Percentiles rank a stretch among this genome's conserved stretches.
These are phyloP conservation scores for Mesembrinibis cayennensis DNA, from an alignment of 2,113 vertebrate species.

Conservation along the genomic window DNA sequence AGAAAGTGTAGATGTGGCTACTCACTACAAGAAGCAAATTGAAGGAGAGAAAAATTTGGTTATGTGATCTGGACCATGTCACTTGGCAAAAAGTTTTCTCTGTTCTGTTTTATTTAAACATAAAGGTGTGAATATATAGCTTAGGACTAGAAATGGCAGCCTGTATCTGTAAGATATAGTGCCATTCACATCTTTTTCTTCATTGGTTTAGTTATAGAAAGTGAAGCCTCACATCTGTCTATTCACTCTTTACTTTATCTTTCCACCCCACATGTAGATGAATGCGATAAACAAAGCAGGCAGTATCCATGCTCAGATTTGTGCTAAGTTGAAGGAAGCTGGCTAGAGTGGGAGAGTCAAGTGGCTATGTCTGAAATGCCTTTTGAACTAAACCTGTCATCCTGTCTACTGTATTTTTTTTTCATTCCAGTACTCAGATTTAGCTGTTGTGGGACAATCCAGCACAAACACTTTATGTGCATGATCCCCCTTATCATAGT, in stretches of 20 bases:
- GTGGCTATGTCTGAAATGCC: background rate
- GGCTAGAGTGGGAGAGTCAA: background rate
- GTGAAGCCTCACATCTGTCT: background rate
- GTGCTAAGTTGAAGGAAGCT: background rate
- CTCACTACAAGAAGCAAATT: background rate
- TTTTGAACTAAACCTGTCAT: background rate
- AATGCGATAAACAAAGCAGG: background rate
- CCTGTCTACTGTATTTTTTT: background rate
- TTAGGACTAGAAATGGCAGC: background rate
- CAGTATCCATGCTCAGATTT: background rate
- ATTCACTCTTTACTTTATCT: background rate
- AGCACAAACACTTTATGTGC: background rate
- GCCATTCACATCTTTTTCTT: background rate
- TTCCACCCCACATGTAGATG: background rate
- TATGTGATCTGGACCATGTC: background rate
- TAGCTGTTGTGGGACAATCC: background rate
- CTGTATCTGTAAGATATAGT: background rate
- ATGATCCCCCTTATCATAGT: background rate
- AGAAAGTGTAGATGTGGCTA: background rate
- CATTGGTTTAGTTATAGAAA: background rate
- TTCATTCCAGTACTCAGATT: background rate
- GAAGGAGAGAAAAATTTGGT: background rate
- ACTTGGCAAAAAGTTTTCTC: background rate
- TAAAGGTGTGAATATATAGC: background rate
- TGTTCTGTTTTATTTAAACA: background rate